Evolutionary conservation across 2,797 vertebrate genomes (phyloP).

Genomic region (Prunella strophiata): DNA sequence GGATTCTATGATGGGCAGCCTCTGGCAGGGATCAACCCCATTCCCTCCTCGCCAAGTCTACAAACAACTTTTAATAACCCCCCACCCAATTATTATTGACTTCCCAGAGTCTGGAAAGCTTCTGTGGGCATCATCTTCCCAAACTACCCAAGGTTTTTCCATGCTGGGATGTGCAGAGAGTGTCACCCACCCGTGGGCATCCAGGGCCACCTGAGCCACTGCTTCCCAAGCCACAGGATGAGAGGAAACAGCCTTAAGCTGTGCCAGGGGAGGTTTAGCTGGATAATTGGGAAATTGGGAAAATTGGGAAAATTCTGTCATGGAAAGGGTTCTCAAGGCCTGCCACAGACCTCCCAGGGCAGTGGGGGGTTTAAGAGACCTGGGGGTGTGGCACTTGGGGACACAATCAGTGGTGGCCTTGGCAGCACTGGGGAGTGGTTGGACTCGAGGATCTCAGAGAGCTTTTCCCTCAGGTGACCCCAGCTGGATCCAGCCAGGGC

Average conservation of each 20-base stretch:
- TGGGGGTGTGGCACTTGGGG: not conserved
- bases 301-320: not conserved
- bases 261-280: not conserved
- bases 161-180: fast-evolving
- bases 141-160: not conserved
- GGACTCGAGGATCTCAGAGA: not conserved
- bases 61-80: not conserved
- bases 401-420: not conserved
- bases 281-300: not conserved
- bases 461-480: not conserved
- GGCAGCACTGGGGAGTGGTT: not conserved
- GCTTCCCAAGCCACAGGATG: not conserved
- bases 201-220: fast-evolving
- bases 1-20: not conserved
- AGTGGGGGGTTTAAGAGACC: not conserved
- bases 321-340: not conserved
- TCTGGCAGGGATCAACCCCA: no score
- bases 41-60: not conserved
- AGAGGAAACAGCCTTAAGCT: not conserved
- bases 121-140: not conserved
- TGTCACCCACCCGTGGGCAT: not conserved
- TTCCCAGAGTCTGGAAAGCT: not conserved
- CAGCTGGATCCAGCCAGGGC: not conserved
- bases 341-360: not conserved
- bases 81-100: not conserved